phyloP scores from a whole-genome alignment of 1,140 invertebrate genomes.

The Chironomus tepperi region DNA sequence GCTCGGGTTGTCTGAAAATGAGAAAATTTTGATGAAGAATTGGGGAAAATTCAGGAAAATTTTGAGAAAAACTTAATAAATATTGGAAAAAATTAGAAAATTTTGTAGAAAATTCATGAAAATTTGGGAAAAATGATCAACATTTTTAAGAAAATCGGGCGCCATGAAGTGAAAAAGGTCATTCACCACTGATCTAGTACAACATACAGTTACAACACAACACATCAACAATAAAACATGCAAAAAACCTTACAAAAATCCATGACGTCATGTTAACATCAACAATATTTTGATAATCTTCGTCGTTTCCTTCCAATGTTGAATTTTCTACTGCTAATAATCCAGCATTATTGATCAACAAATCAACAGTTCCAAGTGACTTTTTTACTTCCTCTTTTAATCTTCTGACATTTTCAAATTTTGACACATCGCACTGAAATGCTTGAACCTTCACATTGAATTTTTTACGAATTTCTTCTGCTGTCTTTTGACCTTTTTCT shows the following conservation, averaged over 20 bases:
- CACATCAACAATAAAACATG: too few species aligned
- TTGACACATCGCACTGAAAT: conserved; percentile 24
- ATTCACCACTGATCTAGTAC: too few species aligned
- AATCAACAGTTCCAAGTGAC: conserved; percentile 37
- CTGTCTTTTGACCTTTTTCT: conserved; percentile 37
- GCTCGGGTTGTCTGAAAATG: conserved; percentile 34
- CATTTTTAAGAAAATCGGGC: too few species aligned
- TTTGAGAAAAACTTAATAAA: too few species aligned
- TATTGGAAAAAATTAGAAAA: too few species aligned
- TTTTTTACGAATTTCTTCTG: conserved; percentile 32
- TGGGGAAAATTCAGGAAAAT: too few species aligned
- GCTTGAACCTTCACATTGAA: conserved; percentile 34
- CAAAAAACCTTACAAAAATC: conserved; percentile 36
- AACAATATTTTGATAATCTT: conserved; percentile 37
- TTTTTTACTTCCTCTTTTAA: conserved; percentile 33
- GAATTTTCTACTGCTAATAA: conserved; percentile 38
- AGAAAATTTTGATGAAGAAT: too few species aligned
- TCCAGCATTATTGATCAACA: conserved; percentile 38
- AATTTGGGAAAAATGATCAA: too few species aligned
- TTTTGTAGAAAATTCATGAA: too few species aligned
- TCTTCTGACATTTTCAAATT: not conserved
- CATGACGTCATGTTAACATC: conserved; percentile 37
- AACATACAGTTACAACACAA: too few species aligned
- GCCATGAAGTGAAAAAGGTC: too few species aligned
- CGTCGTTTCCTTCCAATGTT: conserved; percentile 33